These are phyloP conservation scores for Drosophila nigricruria DNA, from an alignment of 2,888 invertebrate species.

Conservation along the genomic window DNA sequence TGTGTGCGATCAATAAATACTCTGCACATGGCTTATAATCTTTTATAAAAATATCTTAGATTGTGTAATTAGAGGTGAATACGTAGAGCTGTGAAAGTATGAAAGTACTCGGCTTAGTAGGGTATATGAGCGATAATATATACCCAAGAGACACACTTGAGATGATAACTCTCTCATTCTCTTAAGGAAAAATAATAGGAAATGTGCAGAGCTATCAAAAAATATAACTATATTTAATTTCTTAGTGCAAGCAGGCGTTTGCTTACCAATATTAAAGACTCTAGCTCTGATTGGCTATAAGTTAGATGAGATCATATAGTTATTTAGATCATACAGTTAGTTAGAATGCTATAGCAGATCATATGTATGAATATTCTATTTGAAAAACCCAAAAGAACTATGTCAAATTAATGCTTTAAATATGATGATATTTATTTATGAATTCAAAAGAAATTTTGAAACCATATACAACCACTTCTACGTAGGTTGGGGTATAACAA, in stretches of 20 bases:
- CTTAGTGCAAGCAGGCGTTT: neutral
- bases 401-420: neutral
- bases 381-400: neutral
- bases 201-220: neutral
- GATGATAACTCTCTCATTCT: too few species aligned
- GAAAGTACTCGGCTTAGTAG: neutral
- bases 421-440: neutral
- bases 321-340: neutral
- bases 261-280: neutral
- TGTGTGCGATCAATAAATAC: neutral
- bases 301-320: conserved; percentile 4
- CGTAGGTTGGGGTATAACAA: too few species aligned
- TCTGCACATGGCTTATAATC: neutral
- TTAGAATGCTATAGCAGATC: too few species aligned
- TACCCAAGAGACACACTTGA: neutral
- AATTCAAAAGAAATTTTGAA: neutral
- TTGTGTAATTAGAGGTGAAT: neutral
- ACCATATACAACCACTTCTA: neutral
- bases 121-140: neutral
- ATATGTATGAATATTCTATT: too few species aligned
- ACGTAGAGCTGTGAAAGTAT: neutral
- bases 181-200: neutral
- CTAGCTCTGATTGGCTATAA: neutral
- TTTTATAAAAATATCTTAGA: neutral
- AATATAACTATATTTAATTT: neutral